Base-by-base conservation (phyloP, 2,888 invertebrate genomes). In the Pristionchus maxplancki region DNA sequence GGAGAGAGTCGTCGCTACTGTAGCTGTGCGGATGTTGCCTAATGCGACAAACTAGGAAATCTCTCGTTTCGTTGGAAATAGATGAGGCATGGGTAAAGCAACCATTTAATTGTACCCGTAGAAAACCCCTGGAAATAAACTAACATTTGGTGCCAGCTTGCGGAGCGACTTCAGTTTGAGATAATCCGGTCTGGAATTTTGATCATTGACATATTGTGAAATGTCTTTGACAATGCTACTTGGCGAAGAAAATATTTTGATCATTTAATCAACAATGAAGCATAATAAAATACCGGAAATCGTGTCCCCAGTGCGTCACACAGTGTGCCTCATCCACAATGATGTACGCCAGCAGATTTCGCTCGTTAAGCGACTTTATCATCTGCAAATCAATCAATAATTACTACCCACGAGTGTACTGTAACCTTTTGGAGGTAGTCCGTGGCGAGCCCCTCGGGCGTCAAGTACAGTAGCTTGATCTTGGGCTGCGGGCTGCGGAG, bases 221-320 rank as follows among this genome's bases (percentile, higher is more conserved):
- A n/a, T n/a, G n/a, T n/a, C n/a, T n/a, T n/a, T n/a, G n/a, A n/a
- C n/a, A n/a, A n/a, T n/a, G n/a, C n/a, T n/a, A n/a, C n/a, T n/a
- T n/a, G n/a, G n/a, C n/a, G n/a, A n/a, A n/a, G n/a, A n/a, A n/a
- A n/a, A n/a, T n/a, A n/a, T n/a, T n/a, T n/a, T n/a, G n/a, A n/a
- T n/a, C n/a, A n/a, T n/a, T n/a, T n/a, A n/a, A n/a, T n/a, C n/a
- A n/a, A n/a, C n/a, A n/a, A n/a, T 37, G 17, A 11, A 20, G 24
- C 9, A 82, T 40, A 40, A 8, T 20, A 85, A 8, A 48, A 88
- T 84, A 91, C 91, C 96, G 91, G 90, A 99, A 99, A 95, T 99
- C 98, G 95, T 99, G 99, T 0, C 99, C 99, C 99, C 99, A 99
- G 94, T 99, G 97, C 93, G 98, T 98, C 0, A 99, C 97, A 95